phyloP scores from a whole-genome alignment of 2,113 vertebrate genomes.

The Empidonax traillii region DNA sequence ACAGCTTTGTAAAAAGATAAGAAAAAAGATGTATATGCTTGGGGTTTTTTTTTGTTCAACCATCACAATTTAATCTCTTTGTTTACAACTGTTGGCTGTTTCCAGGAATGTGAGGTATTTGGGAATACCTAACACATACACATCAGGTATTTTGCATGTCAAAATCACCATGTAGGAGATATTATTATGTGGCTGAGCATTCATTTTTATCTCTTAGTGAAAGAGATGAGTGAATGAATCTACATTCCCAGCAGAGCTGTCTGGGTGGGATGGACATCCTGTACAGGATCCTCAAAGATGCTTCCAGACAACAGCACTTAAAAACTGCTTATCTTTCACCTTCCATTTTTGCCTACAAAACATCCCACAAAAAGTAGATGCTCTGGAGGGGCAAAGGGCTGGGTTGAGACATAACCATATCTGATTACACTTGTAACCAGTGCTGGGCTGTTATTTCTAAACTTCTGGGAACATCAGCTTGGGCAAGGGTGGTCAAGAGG shows the following conservation, averaged over 20 bases:
- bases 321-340: not conserved
- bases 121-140: not conserved
- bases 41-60: not conserved
- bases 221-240: not conserved
- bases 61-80: not conserved
- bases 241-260: not conserved
- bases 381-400: not conserved
- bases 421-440: not conserved
- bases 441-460: not conserved
- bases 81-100: not conserved
- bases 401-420: not conserved
- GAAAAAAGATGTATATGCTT: not conserved
- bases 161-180: slow-evolving; percentile 6
- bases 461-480: not conserved
- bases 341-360: not conserved
- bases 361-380: not conserved
- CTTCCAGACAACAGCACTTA: not conserved
- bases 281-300: not conserved
- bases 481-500: accelerated
- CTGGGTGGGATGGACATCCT: not conserved
- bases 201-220: not conserved
- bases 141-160: not conserved
- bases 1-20: not conserved
- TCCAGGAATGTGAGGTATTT: not conserved
- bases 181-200: not conserved